These are phyloP conservation scores for Ctena decussata DNA, from an alignment of 2,888 invertebrate species.

Conservation along the genomic window DNA sequence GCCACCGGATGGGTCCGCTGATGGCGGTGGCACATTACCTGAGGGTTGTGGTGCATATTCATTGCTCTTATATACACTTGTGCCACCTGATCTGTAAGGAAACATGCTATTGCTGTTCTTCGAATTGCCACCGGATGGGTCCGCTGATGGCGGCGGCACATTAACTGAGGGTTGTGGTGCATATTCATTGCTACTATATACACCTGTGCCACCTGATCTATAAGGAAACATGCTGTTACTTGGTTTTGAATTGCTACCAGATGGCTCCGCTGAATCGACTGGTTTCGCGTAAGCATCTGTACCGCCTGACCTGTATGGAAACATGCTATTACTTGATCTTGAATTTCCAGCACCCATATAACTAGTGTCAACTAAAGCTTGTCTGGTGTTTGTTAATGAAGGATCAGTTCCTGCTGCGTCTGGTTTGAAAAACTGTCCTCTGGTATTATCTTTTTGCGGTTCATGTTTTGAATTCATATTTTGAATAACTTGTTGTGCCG, in stretches of 20 bases:
- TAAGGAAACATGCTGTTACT: not conserved
- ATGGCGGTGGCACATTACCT: not conserved
- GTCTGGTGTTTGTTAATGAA: not conserved
- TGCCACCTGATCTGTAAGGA: not conserved
- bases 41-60: not conserved
- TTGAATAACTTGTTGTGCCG: not conserved
- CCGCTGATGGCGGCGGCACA: not conserved
- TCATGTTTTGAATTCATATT: not conserved
- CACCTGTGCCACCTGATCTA: not conserved
- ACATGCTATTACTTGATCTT: not conserved
- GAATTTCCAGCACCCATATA: not conserved
- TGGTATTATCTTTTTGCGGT: not conserved
- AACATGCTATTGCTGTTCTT: not conserved
- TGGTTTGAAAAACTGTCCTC: not conserved
- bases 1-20: not conserved
- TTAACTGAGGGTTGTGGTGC: too few relatives aligned
- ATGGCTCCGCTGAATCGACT: not conserved
- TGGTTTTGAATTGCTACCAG: not conserved
- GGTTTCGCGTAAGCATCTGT: too few relatives aligned
- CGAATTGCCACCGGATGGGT: not conserved
- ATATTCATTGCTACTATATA: not conserved
- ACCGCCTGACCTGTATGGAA: not conserved
- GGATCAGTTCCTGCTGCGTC: not conserved
- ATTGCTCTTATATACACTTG: not conserved
- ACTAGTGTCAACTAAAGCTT: not conserved